Conservation (phyloP, 2,888 invertebrate genomes). For the Zygogramma bicolorata region DNA sequence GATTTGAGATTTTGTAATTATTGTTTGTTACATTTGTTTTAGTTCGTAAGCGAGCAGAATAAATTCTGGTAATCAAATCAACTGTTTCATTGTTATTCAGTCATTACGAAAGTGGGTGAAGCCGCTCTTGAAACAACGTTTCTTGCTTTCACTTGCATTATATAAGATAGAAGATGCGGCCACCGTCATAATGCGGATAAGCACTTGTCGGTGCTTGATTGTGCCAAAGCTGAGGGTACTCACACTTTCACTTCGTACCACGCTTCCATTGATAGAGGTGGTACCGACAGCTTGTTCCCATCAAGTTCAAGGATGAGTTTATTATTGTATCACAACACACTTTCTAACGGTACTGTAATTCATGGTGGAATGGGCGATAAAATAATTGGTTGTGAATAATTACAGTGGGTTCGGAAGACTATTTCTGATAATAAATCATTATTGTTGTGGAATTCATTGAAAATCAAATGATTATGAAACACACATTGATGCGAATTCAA, state of each 20-base stretch:
- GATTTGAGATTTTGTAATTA: slow-evolving; percentile 50
- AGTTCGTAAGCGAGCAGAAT: slow-evolving; percentile 49
- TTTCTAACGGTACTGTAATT: slow-evolving; percentile 23
- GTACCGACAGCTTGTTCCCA: slow-evolving; percentile 30
- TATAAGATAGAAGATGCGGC: slow-evolving; percentile 41
- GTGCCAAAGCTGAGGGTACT: slow-evolving; percentile 35
- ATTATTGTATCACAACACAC: slow-evolving; percentile 14
- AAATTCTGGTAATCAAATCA: slow-evolving; percentile 18
- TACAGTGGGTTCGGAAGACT: too few species aligned
- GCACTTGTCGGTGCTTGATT: slow-evolving; percentile 28
- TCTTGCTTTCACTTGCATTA: slow-evolving; percentile 48
- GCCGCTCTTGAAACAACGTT: slow-evolving; percentile 34
- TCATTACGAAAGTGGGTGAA: slow-evolving; percentile 39
- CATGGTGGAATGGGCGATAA: background rate
- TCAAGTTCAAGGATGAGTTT: slow-evolving; percentile 51
- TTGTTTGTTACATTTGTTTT: slow-evolving; percentile 50
- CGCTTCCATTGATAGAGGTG: slow-evolving; percentile 31
- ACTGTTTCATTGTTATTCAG: slow-evolving; percentile 15
- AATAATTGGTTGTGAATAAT: background rate
- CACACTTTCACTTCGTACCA: slow-evolving; percentile 44
- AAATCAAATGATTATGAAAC: too few species aligned
- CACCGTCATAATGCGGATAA: slow-evolving; percentile 37
- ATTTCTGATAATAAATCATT: background rate
- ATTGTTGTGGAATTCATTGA: too few species aligned
- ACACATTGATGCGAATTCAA: too few species aligned